A percentile compares a stretch with the other conserved stretches of the same genome.
Evolutionary conservation across 1,140 invertebrate species (phyloP).

Genomic region (Cotesia typhae): DNA sequence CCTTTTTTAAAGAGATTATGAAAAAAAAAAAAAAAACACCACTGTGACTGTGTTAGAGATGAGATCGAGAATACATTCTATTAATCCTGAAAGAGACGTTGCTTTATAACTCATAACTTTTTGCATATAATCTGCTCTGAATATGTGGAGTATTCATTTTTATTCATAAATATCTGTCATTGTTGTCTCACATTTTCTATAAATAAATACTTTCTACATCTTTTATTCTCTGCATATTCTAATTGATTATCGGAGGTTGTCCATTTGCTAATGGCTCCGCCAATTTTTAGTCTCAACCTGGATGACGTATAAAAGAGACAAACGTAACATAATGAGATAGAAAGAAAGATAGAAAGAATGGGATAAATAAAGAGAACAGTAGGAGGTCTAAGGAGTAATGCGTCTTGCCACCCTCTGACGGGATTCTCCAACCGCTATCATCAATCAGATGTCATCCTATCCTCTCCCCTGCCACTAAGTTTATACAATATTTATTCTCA

Average conservation of each 20-base stretch:
- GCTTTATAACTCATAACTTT: no score
- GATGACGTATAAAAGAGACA: conserved; percentile 9
- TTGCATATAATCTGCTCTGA: no score
- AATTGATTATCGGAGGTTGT: conserved; percentile 37
- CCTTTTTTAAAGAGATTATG: conserved; percentile 24
- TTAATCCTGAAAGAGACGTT: not conserved
- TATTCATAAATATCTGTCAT: no score
- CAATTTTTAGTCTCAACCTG: conserved; percentile 21
- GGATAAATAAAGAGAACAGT: conserved; percentile 43
- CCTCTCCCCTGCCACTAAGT: conserved; percentile 47
- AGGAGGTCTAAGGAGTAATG: conserved; percentile 61
- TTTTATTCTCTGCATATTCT: not conserved
- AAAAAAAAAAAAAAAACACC: not conserved
- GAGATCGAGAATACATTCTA: not conserved
- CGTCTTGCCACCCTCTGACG: conserved; percentile 63
- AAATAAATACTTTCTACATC: not conserved
- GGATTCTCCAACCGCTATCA: conserved; percentile 55
- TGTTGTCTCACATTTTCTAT: not conserved
- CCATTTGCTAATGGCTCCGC: conserved; percentile 29
- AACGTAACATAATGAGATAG: not conserved
- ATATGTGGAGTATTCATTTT: no score
- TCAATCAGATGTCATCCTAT: conserved; percentile 57
- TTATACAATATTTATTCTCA: conserved; percentile 67
- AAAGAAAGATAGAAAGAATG: conserved; percentile 6
- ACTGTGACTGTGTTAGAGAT: not conserved